A percentile compares a stretch with the other conserved stretches of the same genome.
Evolutionary conservation across 2,888 invertebrate genomes (phyloP).

Genomic region (Isoperla grammatica): DNA sequence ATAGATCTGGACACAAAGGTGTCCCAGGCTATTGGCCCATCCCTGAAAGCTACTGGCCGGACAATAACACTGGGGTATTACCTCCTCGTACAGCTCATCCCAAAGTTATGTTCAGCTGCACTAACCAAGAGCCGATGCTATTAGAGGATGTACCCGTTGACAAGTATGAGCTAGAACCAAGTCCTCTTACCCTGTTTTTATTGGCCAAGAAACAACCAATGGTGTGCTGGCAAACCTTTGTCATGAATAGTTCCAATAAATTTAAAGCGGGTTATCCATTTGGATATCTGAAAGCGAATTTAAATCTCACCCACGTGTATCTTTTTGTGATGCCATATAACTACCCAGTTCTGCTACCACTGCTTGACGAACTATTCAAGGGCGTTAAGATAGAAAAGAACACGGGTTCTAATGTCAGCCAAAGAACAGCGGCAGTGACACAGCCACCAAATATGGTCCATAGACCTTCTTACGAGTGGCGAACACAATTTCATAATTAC

Average conservation of each 20-base stretch:
- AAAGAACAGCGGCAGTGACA: too few species aligned
- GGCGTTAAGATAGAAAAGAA: too few species aligned
- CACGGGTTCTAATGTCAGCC: too few species aligned
- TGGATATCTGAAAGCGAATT: conserved; percentile 95
- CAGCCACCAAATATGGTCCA: conserved; percentile 87
- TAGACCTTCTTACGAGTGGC: conserved; percentile 87
- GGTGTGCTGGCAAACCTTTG: conserved; percentile 92
- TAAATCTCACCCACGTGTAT: conserved; percentile 89
- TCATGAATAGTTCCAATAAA: conserved; percentile 56
- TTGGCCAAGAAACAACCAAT: conserved; percentile 91
- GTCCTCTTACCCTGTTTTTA: conserved; percentile 93
- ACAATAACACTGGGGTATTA: conserved; percentile 76
- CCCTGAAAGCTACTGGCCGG: conserved; percentile 98
- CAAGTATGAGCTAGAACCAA: conserved; percentile 97
- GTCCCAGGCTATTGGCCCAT: conserved; percentile 98
- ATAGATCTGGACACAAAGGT: conserved; percentile 82
- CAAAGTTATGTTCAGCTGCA: conserved; percentile 88
- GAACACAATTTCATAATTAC: conserved; percentile 88
- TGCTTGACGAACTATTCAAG: conserved; percentile 91
- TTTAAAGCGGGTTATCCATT: conserved; percentile 91
- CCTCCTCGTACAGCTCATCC: conserved; percentile 94
- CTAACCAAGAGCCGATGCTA: conserved; percentile 89
- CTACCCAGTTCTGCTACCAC: conserved; percentile 87
- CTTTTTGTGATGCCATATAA: conserved; percentile 98
- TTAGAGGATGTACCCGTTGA: conserved; percentile 97